These are phyloP conservation scores for Hymenopus coronatus DNA, from an alignment of 2,888 invertebrate genomes.

Conservation along the genomic window DNA sequence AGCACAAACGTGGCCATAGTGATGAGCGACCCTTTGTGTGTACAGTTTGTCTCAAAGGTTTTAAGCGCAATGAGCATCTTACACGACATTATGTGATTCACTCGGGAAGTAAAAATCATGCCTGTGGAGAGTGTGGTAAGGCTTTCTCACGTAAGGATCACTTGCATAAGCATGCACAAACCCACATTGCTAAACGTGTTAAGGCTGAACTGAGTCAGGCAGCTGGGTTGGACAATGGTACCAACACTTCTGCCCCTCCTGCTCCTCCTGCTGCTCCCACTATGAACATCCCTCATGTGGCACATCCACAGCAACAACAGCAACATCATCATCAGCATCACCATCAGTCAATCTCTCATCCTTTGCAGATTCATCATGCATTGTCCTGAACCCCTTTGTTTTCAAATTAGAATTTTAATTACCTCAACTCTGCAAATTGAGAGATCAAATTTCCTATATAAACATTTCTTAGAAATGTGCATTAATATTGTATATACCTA, in stretches of 20 bases:
- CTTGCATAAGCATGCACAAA: conserved; percentile 50
- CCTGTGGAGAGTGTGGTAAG: conserved; percentile 50
- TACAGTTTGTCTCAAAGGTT: conserved; percentile 40
- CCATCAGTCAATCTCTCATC: conserved; percentile 1
- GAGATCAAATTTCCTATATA: not conserved
- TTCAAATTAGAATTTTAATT: not conserved
- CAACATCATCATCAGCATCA: not conserved
- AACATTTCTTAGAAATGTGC: not conserved
- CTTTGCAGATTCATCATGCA: conserved; percentile 1
- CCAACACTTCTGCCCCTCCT: not conserved
- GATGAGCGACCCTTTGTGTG: conserved; percentile 46
- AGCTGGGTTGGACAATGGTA: not conserved
- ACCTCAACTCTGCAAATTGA: not conserved
- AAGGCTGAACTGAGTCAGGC: conserved; percentile 24
- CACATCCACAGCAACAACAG: not conserved
- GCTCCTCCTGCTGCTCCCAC: not conserved
- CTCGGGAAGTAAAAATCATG: conserved; percentile 52
- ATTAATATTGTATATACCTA: not conserved
- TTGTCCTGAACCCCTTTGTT: not conserved
- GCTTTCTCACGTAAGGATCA: conserved; percentile 54
- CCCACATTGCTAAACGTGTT: conserved; percentile 29
- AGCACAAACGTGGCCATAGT: conserved; percentile 51
- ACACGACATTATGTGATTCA: conserved; percentile 54
- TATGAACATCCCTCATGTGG: not conserved
- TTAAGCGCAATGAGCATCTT: conserved; percentile 54